A percentile compares a stretch with the other conserved stretches of the same genome.
phyloP scores from a whole-genome alignment of 2,888 invertebrate genomes.

The Melitaea athalia region DNA sequence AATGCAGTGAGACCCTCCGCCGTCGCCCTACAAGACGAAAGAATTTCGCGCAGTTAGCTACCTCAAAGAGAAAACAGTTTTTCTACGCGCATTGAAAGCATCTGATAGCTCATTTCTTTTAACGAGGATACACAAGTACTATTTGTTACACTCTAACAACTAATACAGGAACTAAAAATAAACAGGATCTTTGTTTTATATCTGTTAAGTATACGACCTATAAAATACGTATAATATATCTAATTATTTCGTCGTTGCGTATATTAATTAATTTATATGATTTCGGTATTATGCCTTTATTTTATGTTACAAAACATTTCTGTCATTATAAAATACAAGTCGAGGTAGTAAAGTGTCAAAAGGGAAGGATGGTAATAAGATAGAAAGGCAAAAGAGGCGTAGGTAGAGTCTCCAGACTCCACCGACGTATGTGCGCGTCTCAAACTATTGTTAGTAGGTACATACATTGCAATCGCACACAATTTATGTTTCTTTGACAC shows the following conservation, averaged over 20 bases:
- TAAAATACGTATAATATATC: neutral
- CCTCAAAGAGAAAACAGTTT: conserved; percentile 67
- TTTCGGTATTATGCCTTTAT: conserved; percentile 7
- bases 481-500: conserved; percentile 62
- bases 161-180: neutral
- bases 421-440: conserved; percentile 41
- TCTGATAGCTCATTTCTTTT: conserved; percentile 77
- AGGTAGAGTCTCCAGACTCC: conserved; percentile 54
- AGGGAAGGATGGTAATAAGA: conserved; percentile 73
- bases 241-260: conserved; percentile 8
- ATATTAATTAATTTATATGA: conserved; percentile 12
- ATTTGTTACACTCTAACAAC: neutral
- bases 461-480: conserved; percentile 53
- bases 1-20: conserved; percentile 76
- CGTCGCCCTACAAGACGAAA: conserved; percentile 70
- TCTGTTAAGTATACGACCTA: too few species aligned
- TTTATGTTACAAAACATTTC: conserved; percentile 28
- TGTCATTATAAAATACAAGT: conserved; percentile 66
- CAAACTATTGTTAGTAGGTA: conserved; percentile 60
- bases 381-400: conserved; percentile 61
- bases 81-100: conserved; percentile 64
- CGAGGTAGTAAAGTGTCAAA: conserved; percentile 70
- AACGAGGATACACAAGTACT: conserved; percentile 50
- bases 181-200: neutral
- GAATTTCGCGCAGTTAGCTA: conserved; percentile 74